Conservation (phyloP, 2,113 vertebrate species). For the Archilochus colubris region DNA sequence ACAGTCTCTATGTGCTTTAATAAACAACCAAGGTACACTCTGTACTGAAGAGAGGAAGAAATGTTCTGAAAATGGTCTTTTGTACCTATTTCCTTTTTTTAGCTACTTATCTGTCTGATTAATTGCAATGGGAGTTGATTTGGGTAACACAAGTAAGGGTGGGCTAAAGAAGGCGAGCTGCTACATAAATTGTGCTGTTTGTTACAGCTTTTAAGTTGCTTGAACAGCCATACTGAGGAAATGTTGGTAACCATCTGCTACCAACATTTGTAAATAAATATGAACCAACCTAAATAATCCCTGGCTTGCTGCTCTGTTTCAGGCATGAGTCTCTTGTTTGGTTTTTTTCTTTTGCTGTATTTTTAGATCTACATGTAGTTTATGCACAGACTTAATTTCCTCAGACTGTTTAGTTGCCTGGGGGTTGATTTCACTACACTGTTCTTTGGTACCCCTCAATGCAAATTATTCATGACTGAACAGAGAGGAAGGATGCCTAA, state of each 20-base stretch:
- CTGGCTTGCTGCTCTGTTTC: constrained; percentile 16
- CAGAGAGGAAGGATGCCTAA: not conserved
- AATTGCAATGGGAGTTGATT: not conserved
- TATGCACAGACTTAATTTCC: not conserved
- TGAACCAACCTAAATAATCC: constrained; percentile 29
- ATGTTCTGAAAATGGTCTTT: not conserved
- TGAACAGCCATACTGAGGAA: constrained; percentile 37
- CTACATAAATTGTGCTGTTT: constrained; percentile 39
- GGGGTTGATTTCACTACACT: not conserved
- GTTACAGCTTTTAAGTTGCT: constrained; percentile 50
- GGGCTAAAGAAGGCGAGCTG: not conserved
- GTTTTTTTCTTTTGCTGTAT: not conserved
- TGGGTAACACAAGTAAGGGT: not conserved
- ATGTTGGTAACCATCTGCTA: constrained; percentile 56
- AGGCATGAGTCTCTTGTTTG: not conserved
- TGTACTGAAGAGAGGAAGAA: not conserved
- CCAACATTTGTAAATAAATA: constrained; percentile 58
- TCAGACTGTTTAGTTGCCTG: not conserved
- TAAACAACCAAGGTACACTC: not conserved
- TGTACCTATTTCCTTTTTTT: not conserved
- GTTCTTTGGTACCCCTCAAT: not conserved
- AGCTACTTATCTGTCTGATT: constrained; percentile 15
- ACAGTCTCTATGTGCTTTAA: not conserved
- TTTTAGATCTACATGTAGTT: not conserved
- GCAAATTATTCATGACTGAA: constrained; percentile 11